Evolutionary conservation across 2,888 invertebrate species (phyloP), one percentile per base, ranked within the genome.

Genomic region (Agrotis puta): DNA sequence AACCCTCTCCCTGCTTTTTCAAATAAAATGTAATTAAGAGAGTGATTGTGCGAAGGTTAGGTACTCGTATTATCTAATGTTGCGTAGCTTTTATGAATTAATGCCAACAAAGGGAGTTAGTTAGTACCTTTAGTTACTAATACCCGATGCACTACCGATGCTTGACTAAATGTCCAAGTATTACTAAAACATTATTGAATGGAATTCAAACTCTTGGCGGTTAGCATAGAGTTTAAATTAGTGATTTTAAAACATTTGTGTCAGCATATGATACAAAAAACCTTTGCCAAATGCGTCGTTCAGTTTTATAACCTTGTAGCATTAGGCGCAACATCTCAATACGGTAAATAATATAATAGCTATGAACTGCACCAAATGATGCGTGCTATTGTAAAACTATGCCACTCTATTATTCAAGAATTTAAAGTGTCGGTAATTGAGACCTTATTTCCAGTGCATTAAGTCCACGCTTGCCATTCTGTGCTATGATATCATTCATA

Each of bases 401-500:
- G 39, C 14, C 22, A 47, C 62, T 13, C 33, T 50, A 51, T 51
- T 61, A 43, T 47, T 56, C 20, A 27, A 58, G 20, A 64, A 61
- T 79, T 68, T 58, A 24, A 64, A 68, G 61, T 68, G 54, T 45
- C 56, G 13, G 74, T 68, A 77, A 74, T 74, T 74, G 61, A 68
- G 61, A 57, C 77, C 51, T 59, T 51, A 72, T 62, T 69, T 64
- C 74, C 47, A 62, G 51, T 50, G 22, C 18, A 59, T 67, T 64
- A 66, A 64, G 74, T 61, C 64, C 33, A 54, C 63, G 20, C 13
- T 61, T 58, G 47, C 20, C 6, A 64, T 68, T 70, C 57, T 62
- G 27, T 58, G 63, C 51, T 64, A 82, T 75, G 79, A 81, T 82
- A 82, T 81, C 79, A 81, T 75, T 62, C 82, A 70, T 78, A 82